phyloP scores from a whole-genome alignment of 2,113 vertebrate genomes.

The Crotalus tigris region DNA sequence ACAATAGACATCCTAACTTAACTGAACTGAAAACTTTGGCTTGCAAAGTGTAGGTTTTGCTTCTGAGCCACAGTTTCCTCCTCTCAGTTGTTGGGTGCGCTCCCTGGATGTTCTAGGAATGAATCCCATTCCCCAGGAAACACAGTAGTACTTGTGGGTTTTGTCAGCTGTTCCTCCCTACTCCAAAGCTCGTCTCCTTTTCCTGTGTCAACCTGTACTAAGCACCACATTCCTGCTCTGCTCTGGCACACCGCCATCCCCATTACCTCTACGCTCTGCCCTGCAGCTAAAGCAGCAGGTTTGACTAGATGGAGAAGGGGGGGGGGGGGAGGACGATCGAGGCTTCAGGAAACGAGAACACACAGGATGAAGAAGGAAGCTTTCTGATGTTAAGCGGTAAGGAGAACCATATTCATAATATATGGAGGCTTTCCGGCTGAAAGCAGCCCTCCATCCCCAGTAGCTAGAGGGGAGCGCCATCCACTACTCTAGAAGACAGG shows the following conservation, averaged over 20 bases:
- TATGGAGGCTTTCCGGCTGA: not conserved
- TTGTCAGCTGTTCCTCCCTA: not conserved
- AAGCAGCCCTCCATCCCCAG: not conserved
- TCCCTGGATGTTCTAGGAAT: not conserved
- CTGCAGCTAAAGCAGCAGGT: not conserved
- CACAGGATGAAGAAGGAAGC: not conserved
- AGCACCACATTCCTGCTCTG: no score
- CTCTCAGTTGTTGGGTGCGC: not conserved
- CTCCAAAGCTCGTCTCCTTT: not conserved
- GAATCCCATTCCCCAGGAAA: not conserved
- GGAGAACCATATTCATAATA: not conserved
- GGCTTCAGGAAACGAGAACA: not conserved
- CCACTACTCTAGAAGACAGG: not conserved
- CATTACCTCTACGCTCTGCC: not conserved
- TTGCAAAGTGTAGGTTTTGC: not conserved
- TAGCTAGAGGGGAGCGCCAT: not conserved
- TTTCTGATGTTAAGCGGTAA: not conserved
- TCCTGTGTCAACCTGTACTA: not conserved
- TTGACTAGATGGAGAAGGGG: not conserved
- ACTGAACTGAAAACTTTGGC: not conserved
- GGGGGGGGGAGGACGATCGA: not conserved
- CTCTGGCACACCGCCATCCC: not conserved
- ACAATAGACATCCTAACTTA: not conserved
- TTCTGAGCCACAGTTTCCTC: not conserved
- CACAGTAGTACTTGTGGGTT: not conserved